A percentile compares a stretch with the other conserved stretches of the same genome.
phyloP scores from a whole-genome alignment of 2,113 vertebrate genomes.

The Anhinga anhinga region DNA sequence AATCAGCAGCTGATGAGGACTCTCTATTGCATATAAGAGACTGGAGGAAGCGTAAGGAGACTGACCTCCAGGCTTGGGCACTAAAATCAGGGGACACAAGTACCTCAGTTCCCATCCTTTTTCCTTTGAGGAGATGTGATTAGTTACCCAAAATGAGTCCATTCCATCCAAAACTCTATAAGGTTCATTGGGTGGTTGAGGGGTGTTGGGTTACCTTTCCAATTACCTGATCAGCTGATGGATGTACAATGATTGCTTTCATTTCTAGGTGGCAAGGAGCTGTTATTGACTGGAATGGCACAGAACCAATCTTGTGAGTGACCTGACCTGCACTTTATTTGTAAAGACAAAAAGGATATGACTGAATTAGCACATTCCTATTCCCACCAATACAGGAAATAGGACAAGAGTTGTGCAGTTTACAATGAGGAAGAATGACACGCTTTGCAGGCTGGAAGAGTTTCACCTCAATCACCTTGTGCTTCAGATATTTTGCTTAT shows the following conservation, averaged over 20 bases:
- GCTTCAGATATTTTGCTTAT: neutral
- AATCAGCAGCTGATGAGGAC: neutral
- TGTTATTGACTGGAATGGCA: slow-evolving; percentile 87
- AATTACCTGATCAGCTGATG: neutral
- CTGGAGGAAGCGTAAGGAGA: neutral
- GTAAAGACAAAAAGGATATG: slow-evolving; percentile 18
- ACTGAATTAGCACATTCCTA: neutral
- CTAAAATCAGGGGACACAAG: neutral
- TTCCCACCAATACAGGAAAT: slow-evolving; percentile 41
- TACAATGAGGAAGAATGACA: neutral
- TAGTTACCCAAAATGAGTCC: neutral
- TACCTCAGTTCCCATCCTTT: neutral
- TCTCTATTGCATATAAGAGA: neutral
- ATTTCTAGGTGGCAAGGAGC: slow-evolving; percentile 87
- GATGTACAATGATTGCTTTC: neutral
- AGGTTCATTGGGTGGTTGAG: neutral
- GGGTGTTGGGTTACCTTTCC: neutral
- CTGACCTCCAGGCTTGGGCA: neutral
- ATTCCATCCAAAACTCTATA: neutral
- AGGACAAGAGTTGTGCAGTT: neutral
- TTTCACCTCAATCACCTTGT: neutral
- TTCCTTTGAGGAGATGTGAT: neutral
- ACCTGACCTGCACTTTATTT: neutral
- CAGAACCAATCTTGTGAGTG: slow-evolving; percentile 91
- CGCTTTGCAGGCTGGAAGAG: neutral